Base-by-base conservation (phyloP, 2,888 invertebrate species). In the Imbricaverruca yamaguchii region DNA sequence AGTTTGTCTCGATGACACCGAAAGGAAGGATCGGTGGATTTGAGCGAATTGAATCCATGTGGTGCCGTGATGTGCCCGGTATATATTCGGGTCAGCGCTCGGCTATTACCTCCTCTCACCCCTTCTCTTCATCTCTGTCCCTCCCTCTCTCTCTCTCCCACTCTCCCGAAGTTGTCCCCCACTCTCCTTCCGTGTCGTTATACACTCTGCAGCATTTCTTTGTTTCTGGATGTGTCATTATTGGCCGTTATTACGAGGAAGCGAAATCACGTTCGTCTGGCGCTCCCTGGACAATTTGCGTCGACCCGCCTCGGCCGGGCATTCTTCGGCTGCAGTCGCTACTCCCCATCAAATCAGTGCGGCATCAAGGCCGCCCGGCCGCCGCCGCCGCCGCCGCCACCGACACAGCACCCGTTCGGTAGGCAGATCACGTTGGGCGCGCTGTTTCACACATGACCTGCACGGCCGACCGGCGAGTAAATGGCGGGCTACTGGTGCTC, bases 401-500 rank as follows among this genome's bases (percentile, higher is more conserved):
- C 11, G 15, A 39, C 39, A 39, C 69, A 39, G 69, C 11, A 15
- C 39, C 39, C 39, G 69, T 39, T 55, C 10, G 18, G 53, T 7
- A 53, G 55, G 15, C 74, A 55, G 25, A 53, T 74, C 74, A 74
- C 74, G 74, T 74, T 53, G 53, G 9, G 7, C 21, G 74, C 18
- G 61, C 69, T 23, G 69, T 13, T 39, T 25, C 69, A 23, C 69
- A 39, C 69, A 69, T 69, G 69, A 39, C 39, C 15, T 8, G 39
- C 13, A 39, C 12, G 39, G 39, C 39, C 39, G 39, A 39, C 39
- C 12, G 15, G 39, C 39, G 69, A 13, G 4, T 39, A 69, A 69
- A 39, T 69, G 69, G 65, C 15, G 15, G 39, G 69, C 74, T 74
- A 15, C 74, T 74, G 74, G 15, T 74, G 74, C 74, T 74, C 74